These are phyloP conservation scores for Saxidomus purpurata DNA, from an alignment of 1,140 invertebrate species.

Conservation along the genomic window DNA sequence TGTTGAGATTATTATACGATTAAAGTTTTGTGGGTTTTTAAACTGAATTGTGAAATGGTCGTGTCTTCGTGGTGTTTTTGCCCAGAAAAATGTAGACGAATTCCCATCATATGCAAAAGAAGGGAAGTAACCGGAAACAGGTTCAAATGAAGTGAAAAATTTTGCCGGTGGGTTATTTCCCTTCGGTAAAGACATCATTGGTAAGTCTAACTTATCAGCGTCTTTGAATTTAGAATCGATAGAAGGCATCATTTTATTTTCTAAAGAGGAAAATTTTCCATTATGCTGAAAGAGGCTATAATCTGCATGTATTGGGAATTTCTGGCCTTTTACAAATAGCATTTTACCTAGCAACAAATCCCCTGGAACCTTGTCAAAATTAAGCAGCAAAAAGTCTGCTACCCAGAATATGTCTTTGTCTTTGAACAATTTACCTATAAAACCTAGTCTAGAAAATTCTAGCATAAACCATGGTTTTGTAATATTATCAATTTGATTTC, in stretches of 20 bases:
- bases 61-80: constrained; percentile 45
- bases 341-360: constrained; percentile 83
- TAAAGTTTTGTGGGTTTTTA: constrained; percentile 66
- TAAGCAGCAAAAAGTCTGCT: constrained; percentile 78
- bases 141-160: constrained; percentile 66
- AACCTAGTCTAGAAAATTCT: constrained; percentile 84
- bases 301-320: constrained; percentile 61
- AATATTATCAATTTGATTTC: constrained; percentile 77
- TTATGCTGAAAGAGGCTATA: constrained; percentile 85
- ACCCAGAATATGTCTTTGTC: constrained; percentile 78
- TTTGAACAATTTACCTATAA: constrained; percentile 85
- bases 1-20: constrained; percentile 69
- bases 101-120: constrained; percentile 67
- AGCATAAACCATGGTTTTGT: constrained; percentile 82
- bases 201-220: constrained; percentile 3
- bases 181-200: constrained; percentile 46
- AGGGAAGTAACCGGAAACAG: constrained; percentile 42
- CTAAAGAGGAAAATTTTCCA: constrained; percentile 83
- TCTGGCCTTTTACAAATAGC: constrained; percentile 69
- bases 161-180: constrained; percentile 72
- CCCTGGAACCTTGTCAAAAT: constrained; percentile 83
- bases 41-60: constrained; percentile 70
- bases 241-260: constrained; percentile 72
- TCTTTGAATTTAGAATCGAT: constrained; percentile 69
- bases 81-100: constrained; percentile 68